These are phyloP conservation scores for Plusia festucae DNA, from an alignment of 2,888 invertebrate genomes.

Conservation along the genomic window DNA sequence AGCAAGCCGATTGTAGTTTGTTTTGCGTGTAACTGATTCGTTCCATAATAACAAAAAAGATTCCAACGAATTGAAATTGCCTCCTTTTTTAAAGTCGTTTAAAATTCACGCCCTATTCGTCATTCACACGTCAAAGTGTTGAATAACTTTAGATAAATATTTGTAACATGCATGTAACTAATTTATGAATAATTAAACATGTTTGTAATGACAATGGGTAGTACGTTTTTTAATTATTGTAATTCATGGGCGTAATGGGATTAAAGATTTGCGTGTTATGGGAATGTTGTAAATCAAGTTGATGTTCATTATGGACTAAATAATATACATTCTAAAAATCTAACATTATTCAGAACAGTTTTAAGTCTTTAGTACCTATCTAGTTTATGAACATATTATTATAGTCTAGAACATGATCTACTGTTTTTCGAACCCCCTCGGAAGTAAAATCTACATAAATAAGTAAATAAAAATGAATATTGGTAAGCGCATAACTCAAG, in stretches of 20 bases:
- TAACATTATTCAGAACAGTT: no score
- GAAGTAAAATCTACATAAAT: no score
- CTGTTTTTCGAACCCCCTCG: no score
- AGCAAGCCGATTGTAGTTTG: background rate
- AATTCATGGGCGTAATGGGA: background rate
- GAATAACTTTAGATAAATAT: conserved; percentile 7
- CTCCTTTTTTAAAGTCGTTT: no score
- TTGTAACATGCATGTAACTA: background rate
- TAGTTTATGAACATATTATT: no score
- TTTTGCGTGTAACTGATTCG: conserved; percentile 22
- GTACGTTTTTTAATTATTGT: background rate
- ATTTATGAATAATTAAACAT: background rate
- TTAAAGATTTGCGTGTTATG: background rate
- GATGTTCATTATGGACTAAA: background rate
- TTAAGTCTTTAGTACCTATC: no score
- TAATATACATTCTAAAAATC: background rate
- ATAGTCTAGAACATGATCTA: no score
- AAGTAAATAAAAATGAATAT: no score
- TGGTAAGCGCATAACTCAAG: no score
- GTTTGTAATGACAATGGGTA: background rate
- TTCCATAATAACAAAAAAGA: conserved; percentile 26
- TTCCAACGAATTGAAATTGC: no score
- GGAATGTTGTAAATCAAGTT: background rate
- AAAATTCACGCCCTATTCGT: conserved; percentile 25
- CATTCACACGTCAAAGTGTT: conserved; percentile 25